phyloP scores from a whole-genome alignment of 2,797 vertebrate species.

The Chelon auratus region DNA sequence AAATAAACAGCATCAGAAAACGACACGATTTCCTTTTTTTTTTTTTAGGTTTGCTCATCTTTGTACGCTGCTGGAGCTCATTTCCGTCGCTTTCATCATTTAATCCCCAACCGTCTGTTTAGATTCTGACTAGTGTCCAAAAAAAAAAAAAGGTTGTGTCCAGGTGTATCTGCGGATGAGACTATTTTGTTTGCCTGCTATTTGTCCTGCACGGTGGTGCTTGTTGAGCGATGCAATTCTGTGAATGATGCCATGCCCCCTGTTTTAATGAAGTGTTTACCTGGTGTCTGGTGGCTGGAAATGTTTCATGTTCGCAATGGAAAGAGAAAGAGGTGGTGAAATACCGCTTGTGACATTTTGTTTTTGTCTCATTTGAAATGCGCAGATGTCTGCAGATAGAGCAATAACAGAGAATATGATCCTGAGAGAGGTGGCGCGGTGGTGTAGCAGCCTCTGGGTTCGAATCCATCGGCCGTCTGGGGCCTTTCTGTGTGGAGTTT shows the following conservation, averaged over 20 bases:
- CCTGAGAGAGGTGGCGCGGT: too few relatives aligned
- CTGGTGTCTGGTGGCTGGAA: conserved; percentile 53
- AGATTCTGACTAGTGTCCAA: conserved; percentile 57
- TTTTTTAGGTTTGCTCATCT: background rate
- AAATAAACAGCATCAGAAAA: conserved; percentile 13
- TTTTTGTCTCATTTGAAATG: conserved; percentile 60
- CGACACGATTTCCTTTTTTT: conserved; percentile 7
- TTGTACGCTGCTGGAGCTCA: conserved; percentile 6
- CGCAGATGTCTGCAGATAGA: conserved; percentile 39
- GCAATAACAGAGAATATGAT: conserved; percentile 26
- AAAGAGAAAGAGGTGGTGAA: conserved; percentile 10
- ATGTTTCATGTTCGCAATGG: conserved; percentile 70
- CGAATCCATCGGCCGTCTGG: too few relatives aligned
- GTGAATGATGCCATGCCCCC: conserved; percentile 61
- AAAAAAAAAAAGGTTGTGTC: conserved; percentile 45
- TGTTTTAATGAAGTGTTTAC: conserved; percentile 81
- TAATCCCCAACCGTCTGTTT: conserved; percentile 30
- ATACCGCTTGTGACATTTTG: conserved; percentile 47
- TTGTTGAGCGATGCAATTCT: conserved; percentile 54
- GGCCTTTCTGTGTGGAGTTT: too few relatives aligned
- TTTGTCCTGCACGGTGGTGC: conserved; percentile 50
- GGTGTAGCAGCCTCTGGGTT: too few relatives aligned
- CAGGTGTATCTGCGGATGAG: conserved; percentile 51
- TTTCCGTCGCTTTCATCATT: conserved; percentile 41
- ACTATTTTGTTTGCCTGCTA: conserved; percentile 49